Percentiles rank a stretch among this genome's conserved stretches.
phyloP scores from a whole-genome alignment of 1,140 invertebrate genomes.

The Drosophila fuyamai region DNA sequence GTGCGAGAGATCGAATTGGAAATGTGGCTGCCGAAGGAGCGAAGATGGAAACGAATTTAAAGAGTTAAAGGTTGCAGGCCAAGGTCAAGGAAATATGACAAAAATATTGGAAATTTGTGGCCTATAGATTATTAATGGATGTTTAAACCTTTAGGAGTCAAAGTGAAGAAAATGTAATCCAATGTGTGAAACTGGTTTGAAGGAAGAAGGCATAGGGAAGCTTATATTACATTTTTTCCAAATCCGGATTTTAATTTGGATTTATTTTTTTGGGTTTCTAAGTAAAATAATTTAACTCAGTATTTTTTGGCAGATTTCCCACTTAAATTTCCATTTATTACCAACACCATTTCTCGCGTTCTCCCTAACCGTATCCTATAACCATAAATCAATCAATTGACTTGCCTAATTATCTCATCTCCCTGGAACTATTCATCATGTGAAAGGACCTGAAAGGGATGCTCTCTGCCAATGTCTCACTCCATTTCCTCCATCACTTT shows the following conservation, averaged over 20 bases:
- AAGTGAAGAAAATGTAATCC: not conserved
- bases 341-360: not conserved
- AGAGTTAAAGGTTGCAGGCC: conserved; percentile 7
- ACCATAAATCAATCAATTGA: conserved; percentile 45
- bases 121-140: not conserved
- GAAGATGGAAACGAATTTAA: conserved; percentile 16
- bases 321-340: not conserved
- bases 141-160: not conserved
- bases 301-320: not conserved
- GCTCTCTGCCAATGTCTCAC: conserved; percentile 9
- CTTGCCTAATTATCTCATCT: conserved; percentile 50
- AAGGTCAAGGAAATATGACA: not conserved
- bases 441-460: conserved; percentile 14
- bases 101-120: not conserved
- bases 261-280: no score
- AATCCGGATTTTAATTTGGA: no score
- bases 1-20: not conserved
- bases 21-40: conserved; percentile 9
- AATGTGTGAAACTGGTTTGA: not conserved
- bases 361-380: not conserved
- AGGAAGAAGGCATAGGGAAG: not conserved
- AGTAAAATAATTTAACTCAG: no score
- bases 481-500: conserved; percentile 6
- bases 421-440: conserved; percentile 40
- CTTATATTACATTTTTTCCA: not conserved